Evolutionary conservation across 2,113 vertebrate species (phyloP), one percentile per base, ranked within the genome.

Genomic region (Nothoprocta perdicaria): DNA sequence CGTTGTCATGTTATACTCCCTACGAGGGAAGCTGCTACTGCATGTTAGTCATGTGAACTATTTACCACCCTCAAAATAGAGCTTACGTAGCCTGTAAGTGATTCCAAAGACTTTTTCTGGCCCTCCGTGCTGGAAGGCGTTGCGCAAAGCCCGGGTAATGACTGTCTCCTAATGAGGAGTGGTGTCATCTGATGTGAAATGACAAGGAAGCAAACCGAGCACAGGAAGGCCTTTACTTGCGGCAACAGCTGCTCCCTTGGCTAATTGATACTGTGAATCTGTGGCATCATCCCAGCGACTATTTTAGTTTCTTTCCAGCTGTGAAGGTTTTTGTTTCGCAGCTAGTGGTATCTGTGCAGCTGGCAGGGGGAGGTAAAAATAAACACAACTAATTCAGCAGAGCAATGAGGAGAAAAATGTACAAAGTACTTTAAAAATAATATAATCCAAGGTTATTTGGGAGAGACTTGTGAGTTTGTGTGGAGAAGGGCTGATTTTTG

Each of bases 261-360:
- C 73, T 96, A 88, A 96, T 95, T 95, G 94, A 95, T 77, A 92
- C 86, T 93, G 84, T 94, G 60, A 85, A 95, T 92, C 95, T 85
- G 89, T 93, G 92, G 92, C 91, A 96, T 95, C 84, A 89, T 96
- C 95, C 92, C 95, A 96, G 87, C 0, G 24, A 84, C 75, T 94
- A 95, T 96, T 96, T 96, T 94, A 89, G 91, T 85, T 88, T 93
- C 72, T 91, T 96, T 96, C 95, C 94, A 96, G 96, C 95, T 96
- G 94, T 96, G 94, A 93, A 91, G 92, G 76, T 85, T 94, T 96
- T 93, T 96, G 91, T 95, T 66, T 96, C 84, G 80, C 95, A 95
- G 94, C 86, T 95, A 95, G 95, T 90, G 95, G 92, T 96, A 93
- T 96, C 91, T 95, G 76, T 89, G 94, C 95, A 96, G 96, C 96